Percentiles rank a stretch among this genome's conserved stretches.
Evolutionary conservation across 2,113 vertebrate genomes (phyloP).

Genomic region (Archilochus colubris): DNA sequence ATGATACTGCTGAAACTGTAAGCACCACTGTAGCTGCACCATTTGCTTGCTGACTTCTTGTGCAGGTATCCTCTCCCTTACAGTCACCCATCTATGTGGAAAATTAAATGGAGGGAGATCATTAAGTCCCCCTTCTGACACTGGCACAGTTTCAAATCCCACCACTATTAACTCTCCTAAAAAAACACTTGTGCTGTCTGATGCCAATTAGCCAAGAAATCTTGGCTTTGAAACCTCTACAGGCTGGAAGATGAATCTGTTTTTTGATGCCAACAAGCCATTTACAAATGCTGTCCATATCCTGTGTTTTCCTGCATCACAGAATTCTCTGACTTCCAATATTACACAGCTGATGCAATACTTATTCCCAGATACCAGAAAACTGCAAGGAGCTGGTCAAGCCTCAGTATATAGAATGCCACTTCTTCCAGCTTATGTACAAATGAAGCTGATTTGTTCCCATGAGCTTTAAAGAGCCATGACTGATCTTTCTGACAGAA

Average conservation of each 20-base stretch:
- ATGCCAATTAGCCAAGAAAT: conserved; percentile 28
- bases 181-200: background rate
- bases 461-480: conserved; percentile 53
- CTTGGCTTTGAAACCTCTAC: background rate
- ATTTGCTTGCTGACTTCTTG: background rate
- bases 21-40: background rate
- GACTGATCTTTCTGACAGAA: conserved; percentile 59
- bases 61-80: background rate
- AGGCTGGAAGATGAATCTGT: background rate
- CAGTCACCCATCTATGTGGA: background rate
- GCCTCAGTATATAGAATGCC: background rate
- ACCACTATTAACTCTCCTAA: conserved; percentile 6
- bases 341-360: background rate
- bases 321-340: background rate
- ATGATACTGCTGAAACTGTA: background rate
- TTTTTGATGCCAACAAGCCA: background rate
- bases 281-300: conserved; percentile 15
- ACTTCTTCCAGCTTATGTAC: conserved; percentile 12
- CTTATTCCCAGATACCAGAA: background rate
- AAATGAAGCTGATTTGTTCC: conserved; percentile 38
- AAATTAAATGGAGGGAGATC: conserved; percentile 33
- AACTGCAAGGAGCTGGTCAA: conserved; percentile 24
- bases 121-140: conserved; percentile 33
- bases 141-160: conserved; percentile 44
- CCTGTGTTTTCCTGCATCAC: background rate